These are phyloP conservation scores for Omphaloscelis lunosa DNA, from an alignment of 2,888 invertebrate genomes.

Conservation along the genomic window DNA sequence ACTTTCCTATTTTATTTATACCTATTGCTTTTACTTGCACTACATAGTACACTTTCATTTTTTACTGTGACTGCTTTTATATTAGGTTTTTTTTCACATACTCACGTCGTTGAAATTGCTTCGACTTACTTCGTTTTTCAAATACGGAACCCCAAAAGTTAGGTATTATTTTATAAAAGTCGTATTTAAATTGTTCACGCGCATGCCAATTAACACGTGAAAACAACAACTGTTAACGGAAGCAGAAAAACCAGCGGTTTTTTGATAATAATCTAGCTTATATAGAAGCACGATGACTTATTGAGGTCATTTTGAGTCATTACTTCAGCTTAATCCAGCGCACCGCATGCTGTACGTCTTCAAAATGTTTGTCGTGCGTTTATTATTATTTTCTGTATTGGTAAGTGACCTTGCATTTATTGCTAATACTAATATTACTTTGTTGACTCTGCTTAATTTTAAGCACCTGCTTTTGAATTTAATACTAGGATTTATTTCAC, in stretches of 20 bases:
- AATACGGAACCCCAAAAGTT: background rate
- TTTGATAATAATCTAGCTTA: constrained; percentile 10
- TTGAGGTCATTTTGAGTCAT: too few relatives aligned
- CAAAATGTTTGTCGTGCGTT: constrained; percentile 14
- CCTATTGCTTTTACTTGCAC: background rate
- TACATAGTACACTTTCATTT: background rate
- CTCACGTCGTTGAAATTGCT: background rate
- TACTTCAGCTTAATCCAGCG: too few relatives aligned
- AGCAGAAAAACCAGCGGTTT: constrained; percentile 11
- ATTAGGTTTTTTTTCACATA: background rate
- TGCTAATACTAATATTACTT: background rate
- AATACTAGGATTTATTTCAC: background rate
- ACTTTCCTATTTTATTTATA: too few relatives aligned
- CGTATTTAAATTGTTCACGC: background rate
- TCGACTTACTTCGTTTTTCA: background rate
- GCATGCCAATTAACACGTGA: constrained; percentile 8
- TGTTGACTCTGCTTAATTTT: background rate
- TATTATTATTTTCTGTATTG: constrained; percentile 30
- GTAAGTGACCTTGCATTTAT: constrained; percentile 20
- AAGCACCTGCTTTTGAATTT: background rate
- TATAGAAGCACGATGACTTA: constrained; percentile 8
- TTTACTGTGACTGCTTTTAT: background rate
- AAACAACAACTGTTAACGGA: constrained; percentile 11
- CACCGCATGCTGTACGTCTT: background rate
- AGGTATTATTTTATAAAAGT: background rate